Evolutionary conservation across 2,797 vertebrate species (phyloP), one percentile per base, ranked within the genome.

Genomic region (Falco rusticolus): DNA sequence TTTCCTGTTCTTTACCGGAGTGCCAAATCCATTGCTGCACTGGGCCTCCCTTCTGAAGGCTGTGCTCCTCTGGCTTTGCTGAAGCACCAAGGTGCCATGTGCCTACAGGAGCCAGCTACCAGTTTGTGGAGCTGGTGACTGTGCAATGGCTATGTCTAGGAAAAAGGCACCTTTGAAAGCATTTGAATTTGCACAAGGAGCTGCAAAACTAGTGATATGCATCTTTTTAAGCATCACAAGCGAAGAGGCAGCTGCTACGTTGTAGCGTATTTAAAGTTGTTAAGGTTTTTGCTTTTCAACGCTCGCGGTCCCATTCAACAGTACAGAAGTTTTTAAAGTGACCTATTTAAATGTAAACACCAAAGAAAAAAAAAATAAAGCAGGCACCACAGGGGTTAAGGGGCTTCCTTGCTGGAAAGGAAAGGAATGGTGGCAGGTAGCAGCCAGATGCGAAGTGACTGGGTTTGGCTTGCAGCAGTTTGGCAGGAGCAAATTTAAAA

Each of bases 401-500:
- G 16, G 4, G 4, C 34, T 91, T 66, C n/a, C 41, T 78, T 39
- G 47, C 28, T 65, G 47, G 81, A 70, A 78, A 75, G 89, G 60
- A 86, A 90, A 85, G 64, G 71, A 92, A 84, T 43, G 60, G 66
- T 74, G 90, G 83, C 77, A 97, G 93, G 86, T 92, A 96, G 75
- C 81, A 93, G 93, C 68, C 75, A 91, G 95, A 89, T 85, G 47
- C 61, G 83, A 84, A 89, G 83, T 86, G 53, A 63, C 81, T 92
- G 64, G 28, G 47, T 93, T 92, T 85, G 78, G 75, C 88, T 89
- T 92, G 86, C 78, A 87, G 93, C 31, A 0, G 10, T 83, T 91
- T 95, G 93, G 71, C 87, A 93, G 31, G 33, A 34, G 48, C 43
- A 74, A 50, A 74, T 87, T 74, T 68, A 77, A 85, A 96, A 39